phyloP scores from a whole-genome alignment of 2,797 vertebrate species.

The Diplodus sargus region DNA sequence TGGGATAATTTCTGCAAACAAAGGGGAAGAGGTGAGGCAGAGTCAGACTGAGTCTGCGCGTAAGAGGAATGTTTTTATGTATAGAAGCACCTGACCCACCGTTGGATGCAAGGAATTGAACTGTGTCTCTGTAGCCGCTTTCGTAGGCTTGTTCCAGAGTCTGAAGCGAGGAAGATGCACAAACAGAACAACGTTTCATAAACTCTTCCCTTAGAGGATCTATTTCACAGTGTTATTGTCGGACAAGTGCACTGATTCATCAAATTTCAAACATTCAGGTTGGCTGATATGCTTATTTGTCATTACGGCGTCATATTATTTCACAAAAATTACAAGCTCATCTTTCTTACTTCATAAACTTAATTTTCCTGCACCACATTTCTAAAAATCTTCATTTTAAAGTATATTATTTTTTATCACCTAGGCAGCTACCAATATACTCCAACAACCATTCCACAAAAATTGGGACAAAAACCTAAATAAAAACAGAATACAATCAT shows the following conservation, averaged over 20 bases:
- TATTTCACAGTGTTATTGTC: not conserved
- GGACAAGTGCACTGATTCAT: not conserved
- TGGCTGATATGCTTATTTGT: not conserved
- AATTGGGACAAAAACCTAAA: too few species aligned
- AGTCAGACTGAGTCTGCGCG: not conserved
- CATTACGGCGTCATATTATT: not conserved
- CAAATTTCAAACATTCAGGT: not conserved
- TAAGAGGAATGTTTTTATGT: not conserved
- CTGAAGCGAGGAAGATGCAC: constrained; percentile 71
- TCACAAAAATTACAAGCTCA: not conserved
- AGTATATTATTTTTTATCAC: not conserved
- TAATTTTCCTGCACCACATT: not conserved
- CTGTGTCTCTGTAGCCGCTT: constrained; percentile 88
- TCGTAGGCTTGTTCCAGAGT: constrained; percentile 86
- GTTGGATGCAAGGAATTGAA: constrained; percentile 85
- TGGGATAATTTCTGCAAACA: constrained; percentile 47
- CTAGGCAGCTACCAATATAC: not conserved
- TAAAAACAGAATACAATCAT: too few species aligned
- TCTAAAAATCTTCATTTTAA: not conserved
- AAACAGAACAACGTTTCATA: not conserved
- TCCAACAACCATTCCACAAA: too few species aligned
- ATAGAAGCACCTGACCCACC: constrained; percentile 78
- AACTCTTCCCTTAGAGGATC: not conserved
- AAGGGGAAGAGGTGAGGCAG: not conserved
- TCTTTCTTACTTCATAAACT: not conserved